Conservation (phyloP, 2,888 invertebrate species). For the Pogonocherus hispidulus region DNA sequence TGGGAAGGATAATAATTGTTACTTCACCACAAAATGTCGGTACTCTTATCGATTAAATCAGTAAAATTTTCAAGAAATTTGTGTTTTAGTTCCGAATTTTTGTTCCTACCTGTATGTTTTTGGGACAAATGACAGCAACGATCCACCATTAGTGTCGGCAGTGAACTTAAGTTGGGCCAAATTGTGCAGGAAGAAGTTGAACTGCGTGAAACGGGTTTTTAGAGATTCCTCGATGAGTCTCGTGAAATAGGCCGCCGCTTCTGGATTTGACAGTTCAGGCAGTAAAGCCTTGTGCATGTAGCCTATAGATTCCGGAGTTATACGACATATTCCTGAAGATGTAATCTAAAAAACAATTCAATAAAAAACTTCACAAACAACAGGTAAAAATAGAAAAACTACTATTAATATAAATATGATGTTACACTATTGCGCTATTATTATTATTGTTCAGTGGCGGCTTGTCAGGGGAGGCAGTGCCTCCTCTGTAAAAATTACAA, state of each 20-base stretch:
- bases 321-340: conserved; percentile 91
- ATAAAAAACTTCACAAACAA: too few species aligned
- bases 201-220: conserved; percentile 94
- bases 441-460: too few species aligned
- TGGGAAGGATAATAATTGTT: neutral
- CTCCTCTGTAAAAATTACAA: too few species aligned
- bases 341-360: conserved; percentile 79
- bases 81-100: too few species aligned
- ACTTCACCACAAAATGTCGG: too few species aligned
- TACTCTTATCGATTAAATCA: conserved; percentile 13
- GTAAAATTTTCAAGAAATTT: conserved; percentile 64
- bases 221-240: conserved; percentile 95
- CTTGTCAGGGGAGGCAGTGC: too few species aligned
- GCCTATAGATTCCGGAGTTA: conserved; percentile 90
- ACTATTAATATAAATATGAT: too few species aligned
- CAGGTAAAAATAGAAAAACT: too few species aligned
- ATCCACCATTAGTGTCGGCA: conserved; percentile 86
- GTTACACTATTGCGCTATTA: too few species aligned
- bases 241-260: conserved; percentile 97
- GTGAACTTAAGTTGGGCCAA: conserved; percentile 79
- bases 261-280: conserved; percentile 91
- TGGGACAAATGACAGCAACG: conserved; percentile 93
- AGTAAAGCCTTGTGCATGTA: conserved; percentile 93
- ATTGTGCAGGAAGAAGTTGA: conserved; percentile 98
- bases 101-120: conserved; percentile 94